These are phyloP conservation scores for Plebejus melissa DNA, from an alignment of 2,888 invertebrate species.

Conservation along the genomic window DNA sequence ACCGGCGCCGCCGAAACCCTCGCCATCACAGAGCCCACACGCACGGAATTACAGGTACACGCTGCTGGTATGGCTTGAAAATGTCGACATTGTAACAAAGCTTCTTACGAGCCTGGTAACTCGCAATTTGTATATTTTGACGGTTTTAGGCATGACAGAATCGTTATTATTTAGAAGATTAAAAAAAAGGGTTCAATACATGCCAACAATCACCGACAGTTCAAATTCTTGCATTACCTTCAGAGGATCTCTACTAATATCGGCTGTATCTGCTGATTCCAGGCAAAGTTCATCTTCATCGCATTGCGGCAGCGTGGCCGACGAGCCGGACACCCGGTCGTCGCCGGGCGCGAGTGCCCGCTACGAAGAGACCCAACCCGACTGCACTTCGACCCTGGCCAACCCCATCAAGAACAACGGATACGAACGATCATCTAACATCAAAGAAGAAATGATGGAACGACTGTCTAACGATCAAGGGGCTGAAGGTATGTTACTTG, in stretches of 20 bases:
- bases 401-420: conserved; percentile 76
- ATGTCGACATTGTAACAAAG: not conserved
- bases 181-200: not conserved
- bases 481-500: conserved; percentile 62
- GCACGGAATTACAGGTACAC: conserved; percentile 77
- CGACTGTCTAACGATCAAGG: conserved; percentile 73
- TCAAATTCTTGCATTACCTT: not conserved
- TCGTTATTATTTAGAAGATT: not conserved
- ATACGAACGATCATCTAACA: conserved; percentile 68
- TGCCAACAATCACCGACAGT: not conserved
- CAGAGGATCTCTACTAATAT: conserved; percentile 26
- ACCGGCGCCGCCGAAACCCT: conserved; percentile 70
- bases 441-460: conserved; percentile 68
- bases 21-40: conserved; percentile 75
- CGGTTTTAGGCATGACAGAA: not conserved
- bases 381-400: conserved; percentile 70
- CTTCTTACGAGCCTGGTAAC: not conserved
- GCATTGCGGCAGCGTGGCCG: conserved; percentile 72
- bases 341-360: conserved; percentile 72
- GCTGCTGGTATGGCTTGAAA: conserved; percentile 29
- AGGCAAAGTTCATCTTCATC: conserved; percentile 76
- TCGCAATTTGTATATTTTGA: not conserved
- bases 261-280: conserved; percentile 37
- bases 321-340: conserved; percentile 74
- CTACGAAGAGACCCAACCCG: conserved; percentile 66